These are phyloP conservation scores for Eurois occulta DNA, from an alignment of 2,888 invertebrate species.

Conservation along the genomic window DNA sequence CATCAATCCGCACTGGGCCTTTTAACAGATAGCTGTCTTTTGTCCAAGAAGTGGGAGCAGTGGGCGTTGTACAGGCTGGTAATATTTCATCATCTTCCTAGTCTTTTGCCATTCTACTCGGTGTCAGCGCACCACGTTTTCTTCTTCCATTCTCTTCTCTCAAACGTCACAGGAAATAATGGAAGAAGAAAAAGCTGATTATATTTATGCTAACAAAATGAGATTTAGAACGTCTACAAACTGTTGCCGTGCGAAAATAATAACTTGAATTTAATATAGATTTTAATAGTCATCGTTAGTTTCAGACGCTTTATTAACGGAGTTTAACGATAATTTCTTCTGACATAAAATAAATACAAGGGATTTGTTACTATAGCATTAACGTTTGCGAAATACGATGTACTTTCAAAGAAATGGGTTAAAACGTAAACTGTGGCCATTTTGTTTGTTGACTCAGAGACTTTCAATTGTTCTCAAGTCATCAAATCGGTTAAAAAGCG, in stretches of 20 bases:
- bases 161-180: too few relatives aligned
- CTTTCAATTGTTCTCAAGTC: slow-evolving; percentile 44
- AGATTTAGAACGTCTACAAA: slow-evolving; percentile 18
- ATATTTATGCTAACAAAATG: neutral
- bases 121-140: too few relatives aligned
- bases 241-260: slow-evolving; percentile 25
- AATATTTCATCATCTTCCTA: neutral
- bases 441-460: slow-evolving; percentile 25
- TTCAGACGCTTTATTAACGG: slow-evolving; percentile 50
- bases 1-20: too few relatives aligned
- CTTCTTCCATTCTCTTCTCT: too few relatives aligned
- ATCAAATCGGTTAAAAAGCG: slow-evolving; percentile 58
- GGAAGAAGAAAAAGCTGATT: neutral
- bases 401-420: slow-evolving; percentile 52
- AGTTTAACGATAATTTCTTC: slow-evolving; percentile 58
- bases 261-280: slow-evolving; percentile 40
- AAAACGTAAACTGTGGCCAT: slow-evolving; percentile 29
- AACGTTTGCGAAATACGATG: slow-evolving; percentile 38
- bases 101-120: too few relatives aligned
- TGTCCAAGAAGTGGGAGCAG: too few relatives aligned
- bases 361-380: slow-evolving; percentile 37
- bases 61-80: too few relatives aligned
- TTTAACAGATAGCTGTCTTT: too few relatives aligned
- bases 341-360: slow-evolving; percentile 50
- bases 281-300: slow-evolving; percentile 54